Evolutionary conservation across 2,888 invertebrate genomes (phyloP), one percentile per base, ranked within the genome.

Genomic region (Thalpophila matura): DNA sequence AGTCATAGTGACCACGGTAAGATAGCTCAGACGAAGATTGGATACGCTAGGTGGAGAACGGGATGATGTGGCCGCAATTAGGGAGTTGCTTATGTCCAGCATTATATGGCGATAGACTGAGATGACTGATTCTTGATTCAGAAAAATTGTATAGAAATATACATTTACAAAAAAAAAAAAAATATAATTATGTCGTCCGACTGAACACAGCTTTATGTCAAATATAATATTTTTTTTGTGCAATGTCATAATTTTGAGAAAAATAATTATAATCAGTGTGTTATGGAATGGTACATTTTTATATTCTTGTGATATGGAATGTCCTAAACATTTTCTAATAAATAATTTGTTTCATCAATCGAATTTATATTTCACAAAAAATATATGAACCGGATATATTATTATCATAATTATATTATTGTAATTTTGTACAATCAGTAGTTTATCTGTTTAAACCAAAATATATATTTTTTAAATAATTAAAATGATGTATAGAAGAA

Each of bases 301-400:
- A 16, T 37, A 35, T 24, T 35, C 5, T 18, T 14, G 22, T 51
- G 66, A 71, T 72, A 71, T 72, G 71, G 71, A 71, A 71, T 71
- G 71, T 46, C 37, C 56, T 35, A 65, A 49, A 18, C 5, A 0
- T 42, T 51, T 42, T 33, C 45, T 58, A 70, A 47, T 64, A 64
- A 64, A 50, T 50, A 50, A 40, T 50, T 29, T 50, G 16, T 38
- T 27, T 55, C 59, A 31, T 27, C 16, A 27, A 27, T 43, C 37
- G 12, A 57, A 57, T 66, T 42, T 65, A 53, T 22, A 45, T 60
- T 57, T 58, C 20, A 64, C 57, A 50, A 57, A 73, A 71, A 68
- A 53, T 62, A 62, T 69, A 63, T 50, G 16, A 37, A 56, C 56
- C 20, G 42, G 42, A 20, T 68, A 33, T 51, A 54, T 55, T 61